phyloP scores from a whole-genome alignment of 2,888 invertebrate species.

The Agrochola macilenta region DNA sequence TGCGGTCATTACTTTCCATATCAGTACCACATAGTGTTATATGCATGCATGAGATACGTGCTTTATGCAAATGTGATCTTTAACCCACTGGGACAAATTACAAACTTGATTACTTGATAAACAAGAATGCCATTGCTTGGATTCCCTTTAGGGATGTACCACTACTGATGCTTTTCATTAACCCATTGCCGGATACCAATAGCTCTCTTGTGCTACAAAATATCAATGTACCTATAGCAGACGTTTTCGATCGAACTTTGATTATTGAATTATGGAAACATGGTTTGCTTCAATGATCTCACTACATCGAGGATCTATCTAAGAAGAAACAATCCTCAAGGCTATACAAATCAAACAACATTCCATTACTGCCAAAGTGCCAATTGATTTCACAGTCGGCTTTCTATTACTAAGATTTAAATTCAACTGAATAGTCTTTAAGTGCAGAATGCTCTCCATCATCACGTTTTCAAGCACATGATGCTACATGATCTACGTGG shows the following conservation, averaged over 20 bases:
- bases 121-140: not conserved
- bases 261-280: not conserved
- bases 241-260: not conserved
- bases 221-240: not conserved
- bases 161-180: not conserved
- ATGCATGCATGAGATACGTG: conserved; percentile 19
- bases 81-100: conserved; percentile 11
- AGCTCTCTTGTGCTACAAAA: not conserved
- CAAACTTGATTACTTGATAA: conserved; percentile 18
- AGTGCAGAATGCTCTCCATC: conserved; percentile 34
- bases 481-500: conserved; percentile 36
- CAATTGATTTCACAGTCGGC: conserved; percentile 36
- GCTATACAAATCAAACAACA: conserved; percentile 16
- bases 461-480: conserved; percentile 26
- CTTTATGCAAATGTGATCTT: conserved; percentile 23
- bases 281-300: not conserved
- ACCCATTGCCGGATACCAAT: not conserved
- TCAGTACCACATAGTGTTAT: conserved; percentile 32
- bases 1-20: conserved; percentile 57
- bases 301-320: not conserved
- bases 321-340: not conserved
- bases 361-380: conserved; percentile 12
- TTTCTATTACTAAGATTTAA: conserved; percentile 23
- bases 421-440: conserved; percentile 25
- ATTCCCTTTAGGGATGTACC: not conserved